Percentiles rank a stretch among this genome's conserved stretches.
Evolutionary conservation across 2,888 invertebrate species (phyloP).

Genomic region (Drosophila recens): DNA sequence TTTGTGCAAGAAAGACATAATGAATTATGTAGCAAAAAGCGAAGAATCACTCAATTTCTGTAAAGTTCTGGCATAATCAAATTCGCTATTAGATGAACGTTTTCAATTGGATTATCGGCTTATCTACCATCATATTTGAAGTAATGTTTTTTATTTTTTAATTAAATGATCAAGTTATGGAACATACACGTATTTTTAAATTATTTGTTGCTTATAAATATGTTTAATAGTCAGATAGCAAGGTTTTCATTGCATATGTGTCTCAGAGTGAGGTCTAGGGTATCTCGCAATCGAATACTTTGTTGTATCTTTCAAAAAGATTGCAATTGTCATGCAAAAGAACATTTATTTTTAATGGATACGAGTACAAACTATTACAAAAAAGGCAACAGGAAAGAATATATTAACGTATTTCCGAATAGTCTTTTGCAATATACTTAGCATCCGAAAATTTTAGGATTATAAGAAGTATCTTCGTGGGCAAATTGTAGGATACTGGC

Average conservation of each 20-base stretch:
- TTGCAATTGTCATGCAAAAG: not conserved
- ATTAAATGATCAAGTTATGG: not conserved
- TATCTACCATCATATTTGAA: conserved; percentile 28
- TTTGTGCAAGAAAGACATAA: conserved; percentile 52
- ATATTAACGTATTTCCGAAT: not conserved
- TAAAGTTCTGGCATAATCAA: conserved; percentile 67
- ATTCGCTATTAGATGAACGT: conserved; percentile 21
- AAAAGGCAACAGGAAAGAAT: not conserved
- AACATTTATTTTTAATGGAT: not conserved
- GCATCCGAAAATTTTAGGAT: not conserved
- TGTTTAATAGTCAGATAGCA: too few species aligned
- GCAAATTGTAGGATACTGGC: not conserved
- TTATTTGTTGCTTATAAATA: too few species aligned
- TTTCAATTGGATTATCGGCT: conserved; percentile 2
- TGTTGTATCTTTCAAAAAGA: too few species aligned
- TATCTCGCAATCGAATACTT: not conserved
- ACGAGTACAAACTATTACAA: not conserved
- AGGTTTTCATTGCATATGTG: too few species aligned
- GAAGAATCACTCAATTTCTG: conserved; percentile 42
- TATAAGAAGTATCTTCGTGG: not conserved
- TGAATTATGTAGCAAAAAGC: conserved; percentile 74
- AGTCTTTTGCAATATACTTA: not conserved
- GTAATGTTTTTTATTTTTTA: conserved; percentile 5
- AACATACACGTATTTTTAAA: not conserved
- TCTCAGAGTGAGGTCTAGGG: too few species aligned